Conservation (phyloP, 2,888 invertebrate genomes). For the Spodoptera littoralis region DNA sequence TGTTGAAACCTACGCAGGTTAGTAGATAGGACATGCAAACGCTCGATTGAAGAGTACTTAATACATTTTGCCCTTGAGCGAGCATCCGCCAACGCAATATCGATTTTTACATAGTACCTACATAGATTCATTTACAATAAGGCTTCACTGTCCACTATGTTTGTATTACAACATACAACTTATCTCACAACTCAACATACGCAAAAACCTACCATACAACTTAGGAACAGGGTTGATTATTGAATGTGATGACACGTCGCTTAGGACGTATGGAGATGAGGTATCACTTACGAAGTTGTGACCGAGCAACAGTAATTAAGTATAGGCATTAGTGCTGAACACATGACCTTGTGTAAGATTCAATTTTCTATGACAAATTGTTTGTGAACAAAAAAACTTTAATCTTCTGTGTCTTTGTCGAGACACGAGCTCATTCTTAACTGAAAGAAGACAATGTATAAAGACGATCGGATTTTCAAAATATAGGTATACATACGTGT, state of each 20-base stretch:
- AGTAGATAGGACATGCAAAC: conserved; percentile 54
- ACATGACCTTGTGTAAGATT: conserved; percentile 74
- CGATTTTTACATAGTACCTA: conserved; percentile 78
- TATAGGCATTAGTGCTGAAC: conserved; percentile 66
- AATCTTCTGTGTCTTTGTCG: no score
- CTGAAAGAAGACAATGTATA: no score
- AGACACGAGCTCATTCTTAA: no score
- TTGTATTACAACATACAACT: conserved; percentile 58
- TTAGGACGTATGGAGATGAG: conserved; percentile 50
- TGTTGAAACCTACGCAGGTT: conserved; percentile 24
- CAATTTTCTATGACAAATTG: conserved; percentile 57
- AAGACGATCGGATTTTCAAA: no score
- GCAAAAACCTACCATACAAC: conserved; percentile 60
- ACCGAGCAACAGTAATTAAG: conserved; percentile 73
- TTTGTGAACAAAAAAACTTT: conserved; percentile 13
- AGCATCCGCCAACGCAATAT: conserved; percentile 82
- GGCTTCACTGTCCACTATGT: conserved; percentile 79
- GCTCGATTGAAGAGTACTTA: conserved; percentile 62
- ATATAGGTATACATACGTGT: no score
- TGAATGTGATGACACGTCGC: conserved; percentile 1
- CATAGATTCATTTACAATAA: conserved; percentile 81
- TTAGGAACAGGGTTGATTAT: conserved; percentile 47
- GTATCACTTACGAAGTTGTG: conserved; percentile 60
- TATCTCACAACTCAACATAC: conserved; percentile 51
- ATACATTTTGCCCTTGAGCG: conserved; percentile 76